Base-by-base conservation (phyloP, 1,140 invertebrate genomes). In the Rhopalosiphum maidis region DNA sequence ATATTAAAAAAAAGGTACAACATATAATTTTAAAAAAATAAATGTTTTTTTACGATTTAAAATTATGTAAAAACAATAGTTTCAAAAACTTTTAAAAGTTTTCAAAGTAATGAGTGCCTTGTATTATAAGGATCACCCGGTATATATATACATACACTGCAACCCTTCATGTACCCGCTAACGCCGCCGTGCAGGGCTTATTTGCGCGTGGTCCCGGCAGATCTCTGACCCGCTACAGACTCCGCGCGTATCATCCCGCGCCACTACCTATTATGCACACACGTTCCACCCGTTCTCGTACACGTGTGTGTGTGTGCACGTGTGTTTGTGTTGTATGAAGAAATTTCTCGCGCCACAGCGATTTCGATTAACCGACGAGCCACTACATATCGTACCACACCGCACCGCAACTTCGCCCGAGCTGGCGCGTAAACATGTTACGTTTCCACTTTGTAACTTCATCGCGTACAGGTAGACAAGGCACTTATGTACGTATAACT, bases 311-410 rank as follows among this genome's bases (percentile, higher is more conserved):
- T 30, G 25, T 41, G 35, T 37, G 48, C 23, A 5, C 15, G 11
- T 35, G 68, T 15, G 30, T 30, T 6, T 22, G 82, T 23, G 83
- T 85, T 41, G 82, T 43, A 41, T 11, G 37, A 85, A 41, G 37
- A 85, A 41, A 48, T 51, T 54, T 43, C 48, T 37, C 48, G n/a
- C 87, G 88, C 54, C 2, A 35, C 37, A 54, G 89, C 89, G 35
- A 90, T 90, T 90, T 90, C 89, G 89, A 90, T 90, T 60, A 90
- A 54, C 87, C 87, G n/a, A 43, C 35, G 87, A 23, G 60, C 55
- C 55, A 30, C 60, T 60, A 30, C 60, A 30, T 15, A 68, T 30
- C 88, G 35, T 35, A 60, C 37, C 54, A 30, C n/a, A n/a, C 41
- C 87, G 21, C 48, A 21, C 15, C 48, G 11, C 48, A 51, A 15